These are phyloP conservation scores for Panulirus ornatus DNA, from an alignment of 1,140 invertebrate genomes.

Conservation along the genomic window DNA sequence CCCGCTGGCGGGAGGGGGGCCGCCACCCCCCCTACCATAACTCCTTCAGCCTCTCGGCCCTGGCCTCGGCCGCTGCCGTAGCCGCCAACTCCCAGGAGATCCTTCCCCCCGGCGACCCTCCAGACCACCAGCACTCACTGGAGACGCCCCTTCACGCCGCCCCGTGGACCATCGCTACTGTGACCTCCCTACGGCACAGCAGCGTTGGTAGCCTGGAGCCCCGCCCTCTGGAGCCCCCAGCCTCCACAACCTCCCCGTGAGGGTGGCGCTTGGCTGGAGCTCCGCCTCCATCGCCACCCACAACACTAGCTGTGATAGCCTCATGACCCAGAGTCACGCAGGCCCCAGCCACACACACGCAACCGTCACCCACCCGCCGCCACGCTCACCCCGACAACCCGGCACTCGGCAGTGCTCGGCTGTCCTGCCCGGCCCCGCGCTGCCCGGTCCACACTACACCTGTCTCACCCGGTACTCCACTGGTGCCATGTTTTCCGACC, in stretches of 20 bases:
- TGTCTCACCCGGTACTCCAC: not conserved
- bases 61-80: constrained; percentile 62
- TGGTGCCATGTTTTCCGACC: not conserved
- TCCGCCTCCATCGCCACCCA: constrained; percentile 48
- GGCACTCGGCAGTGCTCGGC: not conserved
- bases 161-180: not conserved
- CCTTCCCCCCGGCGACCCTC: constrained; percentile 29
- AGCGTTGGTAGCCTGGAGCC: constrained; percentile 13
- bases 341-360: constrained; percentile 49
- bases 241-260: constrained; percentile 60
- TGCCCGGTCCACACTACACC: not conserved
- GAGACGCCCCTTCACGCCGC: constrained; percentile 13
- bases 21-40: constrained; percentile 66
- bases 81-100: constrained; percentile 56
- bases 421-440: not conserved
- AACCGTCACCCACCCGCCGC: constrained; percentile 20
- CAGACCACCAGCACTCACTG: constrained; percentile 7
- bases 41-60: constrained; percentile 65
- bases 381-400: constrained; percentile 4
- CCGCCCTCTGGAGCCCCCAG: constrained; percentile 56
- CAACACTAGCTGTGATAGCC: constrained; percentile 67
- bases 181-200: not conserved
- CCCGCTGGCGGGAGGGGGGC: constrained; percentile 58
- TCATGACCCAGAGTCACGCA: constrained; percentile 65
- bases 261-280: constrained; percentile 46